Percentiles rank a stretch among this genome's conserved stretches.
Evolutionary conservation across 2,113 vertebrate species (phyloP).

Genomic region (Ictalurus furcatus): DNA sequence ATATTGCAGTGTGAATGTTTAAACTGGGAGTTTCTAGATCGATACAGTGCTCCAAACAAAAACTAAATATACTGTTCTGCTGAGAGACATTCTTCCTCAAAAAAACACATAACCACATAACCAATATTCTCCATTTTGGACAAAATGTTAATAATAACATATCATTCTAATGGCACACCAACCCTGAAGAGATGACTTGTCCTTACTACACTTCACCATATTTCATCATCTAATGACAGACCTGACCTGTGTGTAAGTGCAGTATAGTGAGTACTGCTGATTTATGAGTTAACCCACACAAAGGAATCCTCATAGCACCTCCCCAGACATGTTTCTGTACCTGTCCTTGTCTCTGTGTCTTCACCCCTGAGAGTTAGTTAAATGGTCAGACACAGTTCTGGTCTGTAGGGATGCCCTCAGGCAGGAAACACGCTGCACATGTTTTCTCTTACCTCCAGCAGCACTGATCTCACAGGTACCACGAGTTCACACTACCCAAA

Average conservation of each 20-base stretch:
- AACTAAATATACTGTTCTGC: slow-evolving; percentile 43
- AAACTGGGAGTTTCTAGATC: slow-evolving; percentile 48
- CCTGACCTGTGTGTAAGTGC: background rate
- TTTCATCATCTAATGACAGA: background rate
- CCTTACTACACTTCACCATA: slow-evolving; percentile 1
- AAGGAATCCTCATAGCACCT: background rate
- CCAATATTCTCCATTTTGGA: background rate
- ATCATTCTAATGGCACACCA: background rate
- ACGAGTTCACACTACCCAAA: background rate
- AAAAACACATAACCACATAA: background rate
- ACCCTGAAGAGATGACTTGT: background rate
- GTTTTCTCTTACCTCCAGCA: slow-evolving; percentile 62
- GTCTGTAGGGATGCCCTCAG: slow-evolving; percentile 19
- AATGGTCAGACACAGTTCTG: slow-evolving; percentile 2
- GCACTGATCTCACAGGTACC: slow-evolving; percentile 17
- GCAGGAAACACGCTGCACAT: slow-evolving; percentile 40
- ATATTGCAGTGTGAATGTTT: slow-evolving; percentile 56
- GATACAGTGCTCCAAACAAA: slow-evolving; percentile 44
- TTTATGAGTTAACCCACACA: background rate
- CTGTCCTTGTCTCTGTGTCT: background rate
- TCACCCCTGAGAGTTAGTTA: background rate
- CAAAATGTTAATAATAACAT: background rate
- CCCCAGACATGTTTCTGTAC: background rate
- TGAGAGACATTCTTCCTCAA: background rate
- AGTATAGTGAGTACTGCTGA: background rate